A percentile compares a stretch with the other conserved stretches of the same genome.
Conservation (phyloP, 2,113 vertebrate species). For the Percopsis transmontana region DNA sequence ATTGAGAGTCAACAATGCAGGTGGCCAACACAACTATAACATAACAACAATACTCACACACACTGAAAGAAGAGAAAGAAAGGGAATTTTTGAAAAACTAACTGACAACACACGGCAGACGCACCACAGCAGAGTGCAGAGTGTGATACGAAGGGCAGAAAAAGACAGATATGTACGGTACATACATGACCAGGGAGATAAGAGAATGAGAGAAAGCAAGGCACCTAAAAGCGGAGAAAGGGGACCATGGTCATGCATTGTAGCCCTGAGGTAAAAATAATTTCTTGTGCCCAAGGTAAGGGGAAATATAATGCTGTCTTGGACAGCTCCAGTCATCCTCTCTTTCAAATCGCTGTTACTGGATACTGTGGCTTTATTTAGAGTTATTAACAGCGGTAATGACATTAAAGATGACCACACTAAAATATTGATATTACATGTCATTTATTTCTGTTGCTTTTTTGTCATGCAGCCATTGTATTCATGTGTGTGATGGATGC, state of each 20-base stretch:
- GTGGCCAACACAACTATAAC: background rate
- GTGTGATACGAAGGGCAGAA: background rate
- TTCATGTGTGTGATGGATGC: background rate
- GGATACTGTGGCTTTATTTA: conserved; percentile 50
- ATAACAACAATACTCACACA: conserved; percentile 3
- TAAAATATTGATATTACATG: conserved; percentile 7
- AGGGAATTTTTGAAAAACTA: background rate
- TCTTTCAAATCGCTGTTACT: conserved; percentile 54
- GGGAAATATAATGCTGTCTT: conserved; percentile 44
- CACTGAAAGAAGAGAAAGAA: background rate
- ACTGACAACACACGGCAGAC: background rate
- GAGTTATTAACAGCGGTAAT: conserved; percentile 30
- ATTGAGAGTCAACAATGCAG: conserved; percentile 14
- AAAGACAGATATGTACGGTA: background rate
- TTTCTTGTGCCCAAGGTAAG: conserved; percentile 39
- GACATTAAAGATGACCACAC: conserved; percentile 22
- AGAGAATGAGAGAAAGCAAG: background rate
- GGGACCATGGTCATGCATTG: conserved; percentile 34
- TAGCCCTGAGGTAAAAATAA: conserved; percentile 40
- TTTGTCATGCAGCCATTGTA: background rate
- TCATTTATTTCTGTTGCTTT: conserved; percentile 1
- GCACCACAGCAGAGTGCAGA: background rate
- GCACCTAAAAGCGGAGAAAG: background rate
- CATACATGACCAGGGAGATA: background rate
- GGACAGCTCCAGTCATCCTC: conserved; percentile 44